phyloP scores from a whole-genome alignment of 2,888 invertebrate species.

The Leuctra nigra region DNA sequence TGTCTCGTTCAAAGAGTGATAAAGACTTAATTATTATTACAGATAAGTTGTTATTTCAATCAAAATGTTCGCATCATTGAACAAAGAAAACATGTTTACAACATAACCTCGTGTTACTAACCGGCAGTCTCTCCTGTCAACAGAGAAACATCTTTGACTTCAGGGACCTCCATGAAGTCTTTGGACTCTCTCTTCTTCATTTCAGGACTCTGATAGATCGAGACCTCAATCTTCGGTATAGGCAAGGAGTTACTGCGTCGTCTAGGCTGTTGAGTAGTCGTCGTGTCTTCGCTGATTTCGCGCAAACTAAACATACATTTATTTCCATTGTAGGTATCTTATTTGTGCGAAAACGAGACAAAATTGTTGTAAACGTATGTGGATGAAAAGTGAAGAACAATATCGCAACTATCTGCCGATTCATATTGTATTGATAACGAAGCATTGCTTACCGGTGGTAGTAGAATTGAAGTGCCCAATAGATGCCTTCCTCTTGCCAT shows the following conservation, averaged over 20 bases:
- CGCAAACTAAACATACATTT: conserved; percentile 57
- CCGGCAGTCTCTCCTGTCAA: conserved; percentile 47
- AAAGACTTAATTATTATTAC: too few species aligned
- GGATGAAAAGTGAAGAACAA: too few species aligned
- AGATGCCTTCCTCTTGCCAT: conserved; percentile 98
- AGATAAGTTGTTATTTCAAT: too few species aligned
- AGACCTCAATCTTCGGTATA: conserved; percentile 87
- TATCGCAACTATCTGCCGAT: too few species aligned
- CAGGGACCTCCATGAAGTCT: conserved; percentile 73
- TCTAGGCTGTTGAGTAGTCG: conserved; percentile 69
- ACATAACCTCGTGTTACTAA: too few species aligned
- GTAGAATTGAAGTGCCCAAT: conserved; percentile 91
- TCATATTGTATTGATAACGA: too few species aligned
- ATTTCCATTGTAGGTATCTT: too few species aligned
- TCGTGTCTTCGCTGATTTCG: conserved; percentile 79
- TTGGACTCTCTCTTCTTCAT: conserved; percentile 54
- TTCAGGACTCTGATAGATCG: conserved; percentile 73
- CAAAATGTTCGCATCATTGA: too few species aligned
- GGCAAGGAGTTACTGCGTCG: conserved; percentile 90
- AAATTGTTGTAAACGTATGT: too few species aligned
- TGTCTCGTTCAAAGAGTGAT: too few species aligned
- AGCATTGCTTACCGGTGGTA: conserved; percentile 71
- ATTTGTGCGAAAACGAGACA: too few species aligned
- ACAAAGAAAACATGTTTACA: too few species aligned
- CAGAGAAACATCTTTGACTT: conserved; percentile 58